Conservation (phyloP, 2,113 vertebrate species). For the Clupea harengus region DNA sequence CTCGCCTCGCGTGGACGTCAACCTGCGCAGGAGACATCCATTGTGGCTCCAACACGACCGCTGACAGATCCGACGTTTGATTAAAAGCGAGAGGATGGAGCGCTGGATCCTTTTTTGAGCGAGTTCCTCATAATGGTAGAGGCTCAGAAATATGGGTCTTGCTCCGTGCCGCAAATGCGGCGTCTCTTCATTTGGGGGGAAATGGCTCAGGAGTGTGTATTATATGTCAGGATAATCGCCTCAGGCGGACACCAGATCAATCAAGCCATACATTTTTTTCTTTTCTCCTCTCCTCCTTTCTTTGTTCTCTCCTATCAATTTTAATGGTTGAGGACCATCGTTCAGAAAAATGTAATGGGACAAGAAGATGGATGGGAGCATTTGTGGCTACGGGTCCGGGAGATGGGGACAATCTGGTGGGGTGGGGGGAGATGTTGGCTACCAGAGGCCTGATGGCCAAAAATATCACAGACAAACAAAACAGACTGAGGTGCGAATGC, state of each 20-base stretch:
- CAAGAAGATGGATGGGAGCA: constrained; percentile 90
- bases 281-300: constrained; percentile 57
- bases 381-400: constrained; percentile 76
- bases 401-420: constrained; percentile 67
- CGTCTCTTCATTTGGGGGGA: constrained; percentile 18
- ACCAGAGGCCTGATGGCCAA: neutral
- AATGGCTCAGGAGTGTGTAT: constrained; percentile 57
- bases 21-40: constrained; percentile 25
- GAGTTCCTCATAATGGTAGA: constrained; percentile 21
- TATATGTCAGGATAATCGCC: constrained; percentile 72
- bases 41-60: constrained; percentile 44
- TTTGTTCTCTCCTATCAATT: constrained; percentile 86
- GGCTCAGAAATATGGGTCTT: constrained; percentile 19
- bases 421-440: constrained; percentile 38
- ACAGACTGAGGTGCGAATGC: neutral
- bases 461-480: constrained; percentile 19
- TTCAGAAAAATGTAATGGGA: constrained; percentile 86
- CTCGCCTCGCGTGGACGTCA: neutral
- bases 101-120: constrained; percentile 7
- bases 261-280: constrained; percentile 78
- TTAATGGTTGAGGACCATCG: constrained; percentile 89
- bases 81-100: constrained; percentile 44
- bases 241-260: constrained; percentile 74
- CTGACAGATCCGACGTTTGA: constrained; percentile 47
- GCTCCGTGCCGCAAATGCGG: neutral